Evolutionary conservation across 2,888 invertebrate genomes (phyloP).

Genomic region (Eumacrocentrus americanus): DNA sequence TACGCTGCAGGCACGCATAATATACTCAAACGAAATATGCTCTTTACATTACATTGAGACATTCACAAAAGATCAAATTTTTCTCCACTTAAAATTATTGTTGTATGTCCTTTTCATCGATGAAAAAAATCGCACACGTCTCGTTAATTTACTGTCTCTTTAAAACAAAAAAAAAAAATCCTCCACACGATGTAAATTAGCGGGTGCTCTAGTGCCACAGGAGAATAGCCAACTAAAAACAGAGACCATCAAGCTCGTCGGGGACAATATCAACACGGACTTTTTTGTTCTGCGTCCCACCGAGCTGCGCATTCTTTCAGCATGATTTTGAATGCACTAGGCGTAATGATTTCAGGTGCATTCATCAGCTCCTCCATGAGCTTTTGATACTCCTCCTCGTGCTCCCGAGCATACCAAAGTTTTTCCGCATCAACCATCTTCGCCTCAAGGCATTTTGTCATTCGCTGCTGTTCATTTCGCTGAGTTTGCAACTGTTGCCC

Average conservation of each 20-base stretch:
- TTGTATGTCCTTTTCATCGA: no score
- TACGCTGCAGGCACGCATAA: no score
- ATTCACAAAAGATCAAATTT: no score
- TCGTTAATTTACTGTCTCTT: no score
- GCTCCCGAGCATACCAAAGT: constrained; percentile 28
- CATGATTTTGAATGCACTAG: constrained; percentile 46
- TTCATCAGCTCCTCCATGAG: constrained; percentile 40
- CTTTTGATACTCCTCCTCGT: constrained; percentile 40
- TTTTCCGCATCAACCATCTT: constrained; percentile 34
- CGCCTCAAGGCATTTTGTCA: constrained; percentile 33
- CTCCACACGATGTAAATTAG: no score
- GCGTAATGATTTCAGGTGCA: constrained; percentile 44
- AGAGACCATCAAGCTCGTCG: constrained; percentile 18
- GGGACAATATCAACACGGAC: constrained; percentile 33
- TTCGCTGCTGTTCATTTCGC: constrained; percentile 28
- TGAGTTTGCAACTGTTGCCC: constrained; percentile 44
- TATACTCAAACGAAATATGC: no score
- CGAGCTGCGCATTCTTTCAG: constrained; percentile 42
- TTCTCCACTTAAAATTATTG: no score
- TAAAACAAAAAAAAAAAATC: no score
- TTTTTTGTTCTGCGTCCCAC: constrained; percentile 39
- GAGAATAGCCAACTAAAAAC: constrained; percentile 31
- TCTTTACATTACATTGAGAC: no score
- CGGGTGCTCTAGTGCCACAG: no score
- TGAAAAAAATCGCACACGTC: no score